phyloP scores from a whole-genome alignment of 2,888 invertebrate species.

The Cerceris rybyensis region DNA sequence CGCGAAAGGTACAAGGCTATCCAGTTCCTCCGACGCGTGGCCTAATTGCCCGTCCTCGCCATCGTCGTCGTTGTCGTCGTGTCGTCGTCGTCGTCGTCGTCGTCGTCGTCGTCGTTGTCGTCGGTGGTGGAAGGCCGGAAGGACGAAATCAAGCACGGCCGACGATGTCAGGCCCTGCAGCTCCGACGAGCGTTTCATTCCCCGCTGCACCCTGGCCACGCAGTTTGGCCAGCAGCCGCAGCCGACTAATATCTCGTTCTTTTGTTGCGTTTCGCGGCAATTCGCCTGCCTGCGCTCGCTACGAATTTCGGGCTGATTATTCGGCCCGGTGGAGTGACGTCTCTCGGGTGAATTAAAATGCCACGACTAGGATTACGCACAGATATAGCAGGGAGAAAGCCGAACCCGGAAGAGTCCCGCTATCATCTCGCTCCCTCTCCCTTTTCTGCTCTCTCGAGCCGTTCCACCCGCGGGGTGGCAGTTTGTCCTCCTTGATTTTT shows the following conservation, averaged over 20 bases:
- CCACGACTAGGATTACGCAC: constrained; percentile 68
- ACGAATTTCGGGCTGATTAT: constrained; percentile 81
- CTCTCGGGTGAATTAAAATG: constrained; percentile 79
- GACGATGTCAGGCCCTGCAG: constrained; percentile 48
- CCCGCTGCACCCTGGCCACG: not conserved
- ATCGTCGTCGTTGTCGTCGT: constrained; percentile 20
- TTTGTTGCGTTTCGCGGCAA: constrained; percentile 80
- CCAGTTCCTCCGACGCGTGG: constrained; percentile 53
- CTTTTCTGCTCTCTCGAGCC: no score
- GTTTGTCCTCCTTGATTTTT: no score
- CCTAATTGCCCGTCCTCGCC: constrained; percentile 57
- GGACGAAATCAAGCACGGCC: constrained; percentile 60
- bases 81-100: constrained; percentile 13
- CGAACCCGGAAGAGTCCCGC: no score
- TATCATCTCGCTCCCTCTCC: no score
- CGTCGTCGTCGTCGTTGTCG: constrained; percentile 25
- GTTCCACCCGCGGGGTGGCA: no score
- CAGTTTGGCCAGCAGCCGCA: constrained; percentile 24
- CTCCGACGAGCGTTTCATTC: constrained; percentile 1
- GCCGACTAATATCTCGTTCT: constrained; percentile 79
- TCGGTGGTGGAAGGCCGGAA: constrained; percentile 43
- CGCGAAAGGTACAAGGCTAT: constrained; percentile 49
- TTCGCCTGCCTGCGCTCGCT: constrained; percentile 73
- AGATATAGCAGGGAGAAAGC: not conserved
- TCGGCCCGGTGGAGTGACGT: constrained; percentile 77